Evolutionary conservation across 2,888 invertebrate genomes (phyloP).

Genomic region (Serrognathus titanus): DNA sequence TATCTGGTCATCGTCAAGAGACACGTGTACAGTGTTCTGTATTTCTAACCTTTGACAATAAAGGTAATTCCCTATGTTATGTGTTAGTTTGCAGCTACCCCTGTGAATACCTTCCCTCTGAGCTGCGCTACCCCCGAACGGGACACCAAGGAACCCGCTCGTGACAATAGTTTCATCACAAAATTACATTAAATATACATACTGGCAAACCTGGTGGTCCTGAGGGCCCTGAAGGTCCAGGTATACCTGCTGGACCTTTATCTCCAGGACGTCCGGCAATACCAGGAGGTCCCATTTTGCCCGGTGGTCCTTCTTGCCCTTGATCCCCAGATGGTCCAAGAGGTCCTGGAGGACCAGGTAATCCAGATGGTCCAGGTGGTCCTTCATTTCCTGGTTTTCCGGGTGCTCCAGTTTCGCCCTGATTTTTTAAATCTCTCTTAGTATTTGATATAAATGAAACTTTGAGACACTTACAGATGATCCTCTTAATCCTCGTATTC

Average conservation of each 20-base stretch:
- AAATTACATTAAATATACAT: conserved; percentile 21
- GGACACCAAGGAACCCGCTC: too few species aligned
- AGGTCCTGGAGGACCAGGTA: conserved; percentile 64
- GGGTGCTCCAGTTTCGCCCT: conserved; percentile 69
- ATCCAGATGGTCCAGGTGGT: conserved; percentile 64
- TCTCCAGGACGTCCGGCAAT: conserved; percentile 72
- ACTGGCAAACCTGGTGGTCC: conserved; percentile 71
- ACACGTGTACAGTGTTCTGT: too few species aligned
- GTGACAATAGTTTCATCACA: too few species aligned
- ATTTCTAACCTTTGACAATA: too few species aligned
- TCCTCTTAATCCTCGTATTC: conserved; percentile 65
- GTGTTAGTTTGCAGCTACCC: too few species aligned
- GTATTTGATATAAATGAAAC: not conserved
- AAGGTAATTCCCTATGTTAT: too few species aligned
- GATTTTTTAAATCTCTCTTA: conserved; percentile 4
- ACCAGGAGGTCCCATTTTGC: conserved; percentile 70
- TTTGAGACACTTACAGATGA: conserved; percentile 50
- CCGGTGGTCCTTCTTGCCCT: conserved; percentile 60
- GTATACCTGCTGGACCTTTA: conserved; percentile 67
- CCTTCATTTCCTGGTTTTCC: conserved; percentile 75
- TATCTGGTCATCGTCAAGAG: too few species aligned
- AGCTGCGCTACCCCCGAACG: too few species aligned
- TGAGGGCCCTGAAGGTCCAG: conserved; percentile 61
- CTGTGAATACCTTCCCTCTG: too few species aligned
- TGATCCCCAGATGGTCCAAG: conserved; percentile 60